Percentiles rank a stretch among this genome's conserved stretches.
These are phyloP conservation scores for Lutjanus campechanus DNA, from an alignment of 2,797 vertebrate genomes.

Conservation along the genomic window DNA sequence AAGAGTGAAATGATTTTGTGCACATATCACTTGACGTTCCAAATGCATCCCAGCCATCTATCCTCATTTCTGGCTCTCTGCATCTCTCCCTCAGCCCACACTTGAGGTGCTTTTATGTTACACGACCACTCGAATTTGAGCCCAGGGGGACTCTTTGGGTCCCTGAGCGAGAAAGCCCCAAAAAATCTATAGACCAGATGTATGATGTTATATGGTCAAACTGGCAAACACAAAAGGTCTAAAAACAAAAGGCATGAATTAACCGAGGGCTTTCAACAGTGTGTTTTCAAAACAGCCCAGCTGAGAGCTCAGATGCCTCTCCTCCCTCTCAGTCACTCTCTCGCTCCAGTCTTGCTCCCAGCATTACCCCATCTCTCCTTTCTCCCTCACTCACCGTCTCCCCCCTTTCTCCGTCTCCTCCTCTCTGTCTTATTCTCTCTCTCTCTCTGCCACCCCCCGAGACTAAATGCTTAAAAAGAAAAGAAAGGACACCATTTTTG, in stretches of 20 bases:
- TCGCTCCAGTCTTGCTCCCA: conserved; percentile 68
- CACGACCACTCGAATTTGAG: conserved; percentile 91
- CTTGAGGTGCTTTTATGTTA: conserved; percentile 93
- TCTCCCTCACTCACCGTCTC: conserved; percentile 76
- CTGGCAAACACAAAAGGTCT: conserved; percentile 96
- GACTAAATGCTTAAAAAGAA: conserved; percentile 90
- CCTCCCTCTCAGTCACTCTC: conserved; percentile 81
- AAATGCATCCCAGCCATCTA: conserved; percentile 72
- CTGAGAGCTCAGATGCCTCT: conserved; percentile 93
- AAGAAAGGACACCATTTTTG: conserved; percentile 94
- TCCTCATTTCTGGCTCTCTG: conserved; percentile 79
- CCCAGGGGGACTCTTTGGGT: conserved; percentile 91
- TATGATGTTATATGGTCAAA: conserved; percentile 99
- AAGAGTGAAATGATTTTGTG: conserved; percentile 87
- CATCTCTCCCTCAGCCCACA: conserved; percentile 83
- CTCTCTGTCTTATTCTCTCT: conserved; percentile 70
- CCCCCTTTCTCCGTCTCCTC: conserved; percentile 51
- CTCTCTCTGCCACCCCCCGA: conserved; percentile 82
- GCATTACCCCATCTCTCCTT: conserved; percentile 63
- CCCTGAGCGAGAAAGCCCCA: conserved; percentile 92
- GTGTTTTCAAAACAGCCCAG: conserved; percentile 99
- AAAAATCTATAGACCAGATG: conserved; percentile 99
- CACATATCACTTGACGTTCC: conserved; percentile 83
- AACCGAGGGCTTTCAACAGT: conserved; percentile 96
- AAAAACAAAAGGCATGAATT: conserved; percentile 99